Evolutionary conservation across 2,888 invertebrate species (phyloP).

Genomic region (Cryptocephalus primarius): DNA sequence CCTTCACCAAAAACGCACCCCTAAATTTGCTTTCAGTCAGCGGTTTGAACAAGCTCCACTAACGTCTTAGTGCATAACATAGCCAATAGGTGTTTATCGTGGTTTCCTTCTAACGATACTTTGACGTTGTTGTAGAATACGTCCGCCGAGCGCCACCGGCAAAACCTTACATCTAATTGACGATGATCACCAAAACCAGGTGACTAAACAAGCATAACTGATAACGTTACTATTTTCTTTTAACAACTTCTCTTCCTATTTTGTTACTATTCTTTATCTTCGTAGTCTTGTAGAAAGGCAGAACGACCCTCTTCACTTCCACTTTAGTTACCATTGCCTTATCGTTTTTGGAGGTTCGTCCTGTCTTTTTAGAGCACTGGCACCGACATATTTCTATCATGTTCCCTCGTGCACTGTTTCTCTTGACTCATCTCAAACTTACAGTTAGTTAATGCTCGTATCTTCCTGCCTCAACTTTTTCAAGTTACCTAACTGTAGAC

Average conservation of each 20-base stretch:
- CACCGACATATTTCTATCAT: constrained; percentile 39
- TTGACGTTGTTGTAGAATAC: background rate
- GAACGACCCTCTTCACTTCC: constrained; percentile 13
- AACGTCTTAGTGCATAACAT: no score
- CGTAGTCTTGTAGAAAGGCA: constrained; percentile 27
- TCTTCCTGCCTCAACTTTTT: constrained; percentile 2
- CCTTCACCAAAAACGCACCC: no score
- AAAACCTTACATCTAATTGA: constrained; percentile 27
- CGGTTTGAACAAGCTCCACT: no score
- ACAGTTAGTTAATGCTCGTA: background rate
- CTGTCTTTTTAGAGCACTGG: constrained; percentile 31
- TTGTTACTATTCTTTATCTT: constrained; percentile 14
- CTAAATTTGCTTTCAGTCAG: no score
- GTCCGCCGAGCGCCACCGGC: constrained; percentile 11
- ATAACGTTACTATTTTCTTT: no score
- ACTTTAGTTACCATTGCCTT: no score
- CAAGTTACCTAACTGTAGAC: no score
- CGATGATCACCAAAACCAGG: constrained; percentile 34
- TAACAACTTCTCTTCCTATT: background rate
- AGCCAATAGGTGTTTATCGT: no score
- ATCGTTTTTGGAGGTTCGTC: constrained; percentile 13
- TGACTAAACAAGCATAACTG: constrained; percentile 25
- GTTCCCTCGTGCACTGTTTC: constrained; percentile 26
- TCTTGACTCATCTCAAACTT: constrained; percentile 1
- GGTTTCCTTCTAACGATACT: no score